Conservation (phyloP, 2,113 vertebrate genomes). For the Neopipo cinnamomea region DNA sequence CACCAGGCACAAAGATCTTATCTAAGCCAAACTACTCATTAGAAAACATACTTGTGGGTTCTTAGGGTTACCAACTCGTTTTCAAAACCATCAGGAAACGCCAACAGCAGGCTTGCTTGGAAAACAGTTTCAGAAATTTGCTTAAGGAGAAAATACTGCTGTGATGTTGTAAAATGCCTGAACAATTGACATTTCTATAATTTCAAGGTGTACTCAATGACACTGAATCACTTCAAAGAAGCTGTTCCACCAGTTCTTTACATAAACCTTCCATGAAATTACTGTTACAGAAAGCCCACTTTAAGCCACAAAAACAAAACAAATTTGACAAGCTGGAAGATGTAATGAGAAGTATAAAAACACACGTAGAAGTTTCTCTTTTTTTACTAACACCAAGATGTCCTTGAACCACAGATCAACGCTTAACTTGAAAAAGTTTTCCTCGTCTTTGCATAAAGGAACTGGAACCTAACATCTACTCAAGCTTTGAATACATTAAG, state of each 20-base stretch:
- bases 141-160: neutral
- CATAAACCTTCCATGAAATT: neutral
- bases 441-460: neutral
- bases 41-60: neutral
- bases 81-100: neutral
- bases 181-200: neutral
- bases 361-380: rapidly evolving
- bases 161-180: neutral
- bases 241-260: conserved; percentile 19
- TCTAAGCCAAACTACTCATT: neutral
- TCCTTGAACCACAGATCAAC: neutral
- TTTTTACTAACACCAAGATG: neutral
- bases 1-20: neutral
- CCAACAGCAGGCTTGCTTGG: neutral
- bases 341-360: neutral
- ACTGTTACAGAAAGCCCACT: neutral
- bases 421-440: neutral
- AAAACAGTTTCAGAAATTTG: neutral
- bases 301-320: neutral
- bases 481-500: neutral
- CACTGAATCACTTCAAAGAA: conserved; percentile 5
- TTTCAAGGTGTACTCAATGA: conserved; percentile 19
- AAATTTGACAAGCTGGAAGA: neutral
- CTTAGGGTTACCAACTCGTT: neutral
- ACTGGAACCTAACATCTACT: neutral